phyloP scores from a whole-genome alignment of 2,888 invertebrate genomes.

The Holacanthella duospinosa region DNA sequence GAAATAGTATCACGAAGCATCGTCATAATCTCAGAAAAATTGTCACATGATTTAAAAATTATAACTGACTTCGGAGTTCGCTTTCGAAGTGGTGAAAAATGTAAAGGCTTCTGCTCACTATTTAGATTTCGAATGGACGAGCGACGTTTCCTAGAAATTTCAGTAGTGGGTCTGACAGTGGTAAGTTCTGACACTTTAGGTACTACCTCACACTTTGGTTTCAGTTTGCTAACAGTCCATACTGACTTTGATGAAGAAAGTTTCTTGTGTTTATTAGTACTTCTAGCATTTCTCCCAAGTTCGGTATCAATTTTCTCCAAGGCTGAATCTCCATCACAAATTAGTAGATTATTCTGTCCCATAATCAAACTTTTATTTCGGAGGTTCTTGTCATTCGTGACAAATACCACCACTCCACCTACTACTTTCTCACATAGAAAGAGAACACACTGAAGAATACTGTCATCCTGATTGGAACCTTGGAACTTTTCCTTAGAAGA shows the following conservation, averaged over 20 bases:
- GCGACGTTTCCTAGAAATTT: background rate
- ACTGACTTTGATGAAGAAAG: no score
- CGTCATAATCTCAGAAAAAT: background rate
- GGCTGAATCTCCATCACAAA: background rate
- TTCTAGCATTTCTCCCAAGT: no score
- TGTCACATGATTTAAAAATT: background rate
- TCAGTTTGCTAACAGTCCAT: no score
- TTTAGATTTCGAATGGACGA: background rate
- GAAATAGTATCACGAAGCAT: conserved; percentile 8
- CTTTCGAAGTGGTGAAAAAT: background rate
- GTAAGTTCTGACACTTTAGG: no score
- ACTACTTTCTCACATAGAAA: conserved; percentile 13
- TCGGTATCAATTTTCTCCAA: background rate
- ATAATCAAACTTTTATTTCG: conserved; percentile 29
- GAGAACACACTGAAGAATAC: conserved; percentile 33
- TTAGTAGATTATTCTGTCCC: background rate
- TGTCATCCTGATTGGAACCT: conserved; percentile 30
- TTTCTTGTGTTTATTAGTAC: no score
- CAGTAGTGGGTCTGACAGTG: no score
- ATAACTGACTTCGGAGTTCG: background rate
- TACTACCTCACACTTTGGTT: no score
- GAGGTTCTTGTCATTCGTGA: conserved; percentile 34
- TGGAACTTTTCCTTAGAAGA: conserved; percentile 22
- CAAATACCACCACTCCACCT: conserved; percentile 24
- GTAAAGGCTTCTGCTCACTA: no score